Evolutionary conservation across 2,888 invertebrate species (phyloP).

Genomic region (Polyploca ridens): DNA sequence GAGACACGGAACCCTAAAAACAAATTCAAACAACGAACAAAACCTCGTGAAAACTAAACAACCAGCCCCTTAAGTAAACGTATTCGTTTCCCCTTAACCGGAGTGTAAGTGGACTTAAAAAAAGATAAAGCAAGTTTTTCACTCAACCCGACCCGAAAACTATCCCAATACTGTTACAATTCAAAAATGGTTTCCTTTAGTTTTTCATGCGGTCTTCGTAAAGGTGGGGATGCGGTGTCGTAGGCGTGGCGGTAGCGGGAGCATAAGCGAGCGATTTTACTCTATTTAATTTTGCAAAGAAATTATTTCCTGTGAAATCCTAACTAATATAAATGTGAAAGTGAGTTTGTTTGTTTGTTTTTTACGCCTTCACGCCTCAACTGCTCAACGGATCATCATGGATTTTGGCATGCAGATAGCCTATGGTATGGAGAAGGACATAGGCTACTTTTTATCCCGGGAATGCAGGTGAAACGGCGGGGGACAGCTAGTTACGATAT

Average conservation of each 20-base stretch:
- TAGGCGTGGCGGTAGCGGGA: background rate
- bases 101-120: slow-evolving; percentile 14
- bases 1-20: background rate
- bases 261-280: background rate
- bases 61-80: slow-evolving; percentile 5
- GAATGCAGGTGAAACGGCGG: no score
- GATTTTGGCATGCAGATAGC: no score
- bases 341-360: no score
- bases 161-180: slow-evolving; percentile 15
- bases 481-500: no score
- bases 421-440: no score
- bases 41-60: background rate
- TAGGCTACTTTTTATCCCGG: no score
- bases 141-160: slow-evolving; percentile 15
- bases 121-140: slow-evolving; percentile 18
- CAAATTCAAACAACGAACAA: background rate
- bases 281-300: background rate
- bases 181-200: slow-evolving; percentile 15
- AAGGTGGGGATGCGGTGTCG: background rate
- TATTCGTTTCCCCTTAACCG: slow-evolving; percentile 11
- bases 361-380: no score
- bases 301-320: background rate
- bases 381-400: no score
- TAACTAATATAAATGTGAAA: no score
- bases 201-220: slow-evolving; percentile 5